Evolutionary conservation across 2,888 invertebrate species (phyloP).

Genomic region (Drosophila helvetica): DNA sequence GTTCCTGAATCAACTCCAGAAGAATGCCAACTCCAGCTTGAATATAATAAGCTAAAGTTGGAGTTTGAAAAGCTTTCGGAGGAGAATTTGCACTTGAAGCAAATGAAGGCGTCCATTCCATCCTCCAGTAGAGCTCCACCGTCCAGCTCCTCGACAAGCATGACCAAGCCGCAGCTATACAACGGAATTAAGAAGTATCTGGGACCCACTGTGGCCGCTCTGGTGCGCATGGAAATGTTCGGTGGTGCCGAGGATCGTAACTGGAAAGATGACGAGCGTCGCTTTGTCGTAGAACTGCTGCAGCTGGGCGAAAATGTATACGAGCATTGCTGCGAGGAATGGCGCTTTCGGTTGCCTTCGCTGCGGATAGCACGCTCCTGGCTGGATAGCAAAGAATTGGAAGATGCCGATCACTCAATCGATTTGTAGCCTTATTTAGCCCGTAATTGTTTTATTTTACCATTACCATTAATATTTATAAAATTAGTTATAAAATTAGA

Average conservation of each 20-base stretch:
- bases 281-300: constrained; percentile 77
- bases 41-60: constrained; percentile 36
- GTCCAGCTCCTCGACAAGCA: neutral
- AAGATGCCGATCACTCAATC: constrained; percentile 64
- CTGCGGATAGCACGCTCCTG: constrained; percentile 74
- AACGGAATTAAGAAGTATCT: constrained; percentile 83
- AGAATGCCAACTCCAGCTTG: constrained; percentile 18
- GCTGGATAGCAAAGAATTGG: constrained; percentile 56
- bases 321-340: constrained; percentile 81
- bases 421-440: constrained; percentile 52
- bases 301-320: constrained; percentile 80
- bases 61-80: constrained; percentile 26
- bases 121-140: constrained; percentile 9
- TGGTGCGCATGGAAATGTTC: constrained; percentile 84
- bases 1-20: neutral
- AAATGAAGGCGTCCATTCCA: constrained; percentile 13
- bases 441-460: constrained; percentile 1
- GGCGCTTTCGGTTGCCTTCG: constrained; percentile 82
- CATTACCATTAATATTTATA: neutral
- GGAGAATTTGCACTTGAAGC: constrained; percentile 37
- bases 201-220: constrained; percentile 80
- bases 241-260: constrained; percentile 76
- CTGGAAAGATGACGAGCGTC: constrained; percentile 82
- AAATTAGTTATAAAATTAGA: neutral
- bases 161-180: constrained; percentile 81